Conservation (phyloP, 2,888 invertebrate genomes). For the Tenthredo distinguenda region DNA sequence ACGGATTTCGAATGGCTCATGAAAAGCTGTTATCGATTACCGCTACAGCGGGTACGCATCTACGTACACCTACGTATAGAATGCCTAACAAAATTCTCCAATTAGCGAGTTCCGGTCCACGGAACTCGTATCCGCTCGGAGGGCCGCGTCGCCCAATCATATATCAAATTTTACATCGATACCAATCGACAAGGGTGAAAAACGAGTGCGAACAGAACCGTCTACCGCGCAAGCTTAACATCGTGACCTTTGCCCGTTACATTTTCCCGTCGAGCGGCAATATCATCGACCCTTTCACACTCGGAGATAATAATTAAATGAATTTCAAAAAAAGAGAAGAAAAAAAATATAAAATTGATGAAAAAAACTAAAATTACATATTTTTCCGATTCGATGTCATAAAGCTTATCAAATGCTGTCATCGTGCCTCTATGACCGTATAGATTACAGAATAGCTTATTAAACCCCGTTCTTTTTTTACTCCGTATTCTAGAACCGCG, state of each 20-base stretch:
- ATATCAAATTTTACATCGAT: constrained; percentile 17
- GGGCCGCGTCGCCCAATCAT: constrained; percentile 30
- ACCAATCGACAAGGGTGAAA: constrained; percentile 14
- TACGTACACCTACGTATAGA: not conserved
- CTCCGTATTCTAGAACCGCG: not conserved
- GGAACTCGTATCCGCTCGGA: constrained; percentile 41
- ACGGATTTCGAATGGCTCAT: not conserved
- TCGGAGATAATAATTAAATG: not conserved
- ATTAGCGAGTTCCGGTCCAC: constrained; percentile 42
- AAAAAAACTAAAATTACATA: not conserved
- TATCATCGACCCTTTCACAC: not conserved
- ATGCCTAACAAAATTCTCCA: constrained; percentile 39
- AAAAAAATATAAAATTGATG: not conserved
- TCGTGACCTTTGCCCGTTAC: constrained; percentile 9
- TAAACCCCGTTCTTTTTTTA: not conserved
- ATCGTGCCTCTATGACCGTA: not conserved
- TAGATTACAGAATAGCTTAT: not conserved
- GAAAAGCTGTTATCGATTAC: constrained; percentile 23
- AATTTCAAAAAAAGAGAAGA: not conserved
- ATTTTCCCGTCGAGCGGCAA: too few relatives aligned
- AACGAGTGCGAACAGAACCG: not conserved
- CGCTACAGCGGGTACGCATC: not conserved
- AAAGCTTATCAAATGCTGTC: not conserved
- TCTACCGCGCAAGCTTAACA: not conserved
- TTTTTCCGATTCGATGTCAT: not conserved